These are phyloP conservation scores for Chrysolina haemoptera DNA, from an alignment of 2,888 invertebrate genomes.

Conservation along the genomic window DNA sequence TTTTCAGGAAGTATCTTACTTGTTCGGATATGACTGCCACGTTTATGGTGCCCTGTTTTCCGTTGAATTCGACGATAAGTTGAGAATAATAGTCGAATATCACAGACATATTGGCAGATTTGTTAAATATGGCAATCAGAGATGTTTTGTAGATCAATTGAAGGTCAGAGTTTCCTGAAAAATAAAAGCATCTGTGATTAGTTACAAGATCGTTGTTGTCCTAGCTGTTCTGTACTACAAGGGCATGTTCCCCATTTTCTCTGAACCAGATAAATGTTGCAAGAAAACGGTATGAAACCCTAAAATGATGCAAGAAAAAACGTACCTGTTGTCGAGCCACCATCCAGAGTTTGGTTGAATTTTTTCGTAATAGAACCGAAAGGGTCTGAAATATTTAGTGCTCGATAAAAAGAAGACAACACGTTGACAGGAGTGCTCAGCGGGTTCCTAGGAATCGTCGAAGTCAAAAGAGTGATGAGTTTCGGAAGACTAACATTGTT, in stretches of 20 bases:
- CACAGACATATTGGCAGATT: slow-evolving; percentile 24
- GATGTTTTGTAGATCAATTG: background rate
- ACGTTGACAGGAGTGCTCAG: slow-evolving; percentile 21
- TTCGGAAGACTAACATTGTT: slow-evolving; percentile 37
- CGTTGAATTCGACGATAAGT: slow-evolving; percentile 26
- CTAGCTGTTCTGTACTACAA: no score
- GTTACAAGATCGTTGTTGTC: no score
- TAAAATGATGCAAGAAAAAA: background rate
- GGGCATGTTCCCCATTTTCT: no score
- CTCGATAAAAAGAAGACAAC: slow-evolving; percentile 25
- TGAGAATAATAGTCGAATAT: slow-evolving; percentile 24
- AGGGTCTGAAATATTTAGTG: slow-evolving; percentile 25
- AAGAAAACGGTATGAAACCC: no score
- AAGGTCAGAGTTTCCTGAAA: background rate
- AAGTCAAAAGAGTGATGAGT: slow-evolving; percentile 29
- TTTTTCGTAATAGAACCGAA: slow-evolving; percentile 28
- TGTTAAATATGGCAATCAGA: slow-evolving; percentile 27
- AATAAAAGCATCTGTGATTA: background rate
- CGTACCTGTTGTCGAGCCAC: background rate
- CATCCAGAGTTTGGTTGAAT: background rate
- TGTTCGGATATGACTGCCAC: no score
- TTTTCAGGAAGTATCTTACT: background rate
- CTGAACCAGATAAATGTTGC: no score
- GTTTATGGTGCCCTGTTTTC: slow-evolving; percentile 5
- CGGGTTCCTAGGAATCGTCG: slow-evolving; percentile 30